Conservation (phyloP, 2,797 vertebrate genomes). For the Bufotes viridis region DNA sequence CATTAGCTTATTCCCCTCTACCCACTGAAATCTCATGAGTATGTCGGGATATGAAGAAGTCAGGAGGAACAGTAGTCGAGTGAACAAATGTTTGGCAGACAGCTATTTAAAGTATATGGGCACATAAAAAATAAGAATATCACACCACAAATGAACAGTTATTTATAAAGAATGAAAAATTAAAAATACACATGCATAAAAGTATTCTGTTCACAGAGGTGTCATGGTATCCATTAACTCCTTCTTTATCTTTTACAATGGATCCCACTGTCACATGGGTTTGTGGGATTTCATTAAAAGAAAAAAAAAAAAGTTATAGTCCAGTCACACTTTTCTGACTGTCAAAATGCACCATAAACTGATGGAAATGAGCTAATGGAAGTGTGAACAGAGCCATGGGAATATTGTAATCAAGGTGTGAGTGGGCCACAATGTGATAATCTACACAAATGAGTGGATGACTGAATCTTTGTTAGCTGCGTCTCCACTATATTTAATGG, state of each 20-base stretch:
- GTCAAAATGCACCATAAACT: neutral
- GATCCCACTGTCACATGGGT: neutral
- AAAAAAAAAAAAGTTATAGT: too few species aligned
- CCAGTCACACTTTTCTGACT: neutral
- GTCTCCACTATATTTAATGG: neutral
- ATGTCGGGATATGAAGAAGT: too few species aligned
- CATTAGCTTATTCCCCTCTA: neutral
- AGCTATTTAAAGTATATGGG: too few species aligned
- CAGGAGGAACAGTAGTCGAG: too few species aligned
- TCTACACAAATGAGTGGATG: neutral
- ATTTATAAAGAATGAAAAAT: neutral
- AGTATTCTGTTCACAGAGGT: neutral
- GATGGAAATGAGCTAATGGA: neutral
- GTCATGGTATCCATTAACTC: neutral
- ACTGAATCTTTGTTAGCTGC: neutral
- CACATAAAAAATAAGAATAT: neutral
- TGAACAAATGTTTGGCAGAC: too few species aligned
- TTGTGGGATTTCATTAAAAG: too few species aligned
- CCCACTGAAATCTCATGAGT: neutral
- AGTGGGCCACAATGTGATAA: neutral
- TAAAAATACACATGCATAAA: neutral
- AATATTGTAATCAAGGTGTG: neutral
- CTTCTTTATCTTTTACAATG: neutral
- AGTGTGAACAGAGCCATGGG: neutral
- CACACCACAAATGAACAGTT: neutral